phyloP scores from a whole-genome alignment of 1,140 invertebrate genomes.

The Drosophila oshimai region DNA sequence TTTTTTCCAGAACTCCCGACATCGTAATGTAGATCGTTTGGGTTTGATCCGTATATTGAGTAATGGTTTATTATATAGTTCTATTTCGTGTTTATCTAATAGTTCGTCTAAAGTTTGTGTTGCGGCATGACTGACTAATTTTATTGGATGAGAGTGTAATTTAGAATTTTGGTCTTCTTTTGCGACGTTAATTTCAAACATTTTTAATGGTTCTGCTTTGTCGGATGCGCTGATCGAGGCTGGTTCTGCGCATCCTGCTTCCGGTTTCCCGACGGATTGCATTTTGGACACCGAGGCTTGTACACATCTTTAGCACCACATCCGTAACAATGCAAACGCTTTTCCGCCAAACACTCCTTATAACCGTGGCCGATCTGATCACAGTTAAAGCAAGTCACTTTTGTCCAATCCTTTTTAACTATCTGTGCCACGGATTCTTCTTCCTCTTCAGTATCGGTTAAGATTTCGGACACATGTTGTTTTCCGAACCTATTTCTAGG shows the following conservation, averaged over 20 bases:
- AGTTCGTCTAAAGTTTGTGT: neutral
- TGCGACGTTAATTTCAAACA: neutral
- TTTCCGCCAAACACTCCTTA: constrained; percentile 2
- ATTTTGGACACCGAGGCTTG: constrained; percentile 6
- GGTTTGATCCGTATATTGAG: neutral
- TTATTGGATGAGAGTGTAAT: neutral
- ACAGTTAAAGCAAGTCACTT: constrained; percentile 3
- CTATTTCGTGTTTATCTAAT: neutral
- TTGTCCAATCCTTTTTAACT: neutral
- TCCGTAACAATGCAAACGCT: constrained; percentile 1
- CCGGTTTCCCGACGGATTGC: constrained; percentile 6
- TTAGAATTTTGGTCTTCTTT: neutral
- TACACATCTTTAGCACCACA: constrained; percentile 8
- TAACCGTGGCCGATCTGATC: constrained; percentile 1
- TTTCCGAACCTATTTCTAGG: neutral
- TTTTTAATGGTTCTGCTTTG: neutral
- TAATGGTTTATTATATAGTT: neutral
- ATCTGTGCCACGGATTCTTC: neutral
- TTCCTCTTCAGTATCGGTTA: neutral
- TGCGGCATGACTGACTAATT: neutral
- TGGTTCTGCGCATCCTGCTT: constrained; percentile 7
- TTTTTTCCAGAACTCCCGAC: neutral
- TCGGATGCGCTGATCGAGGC: neutral
- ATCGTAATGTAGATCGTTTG: neutral
- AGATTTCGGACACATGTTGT: neutral